phyloP scores from a whole-genome alignment of 2,797 vertebrate species.

The Parambassis ranga region DNA sequence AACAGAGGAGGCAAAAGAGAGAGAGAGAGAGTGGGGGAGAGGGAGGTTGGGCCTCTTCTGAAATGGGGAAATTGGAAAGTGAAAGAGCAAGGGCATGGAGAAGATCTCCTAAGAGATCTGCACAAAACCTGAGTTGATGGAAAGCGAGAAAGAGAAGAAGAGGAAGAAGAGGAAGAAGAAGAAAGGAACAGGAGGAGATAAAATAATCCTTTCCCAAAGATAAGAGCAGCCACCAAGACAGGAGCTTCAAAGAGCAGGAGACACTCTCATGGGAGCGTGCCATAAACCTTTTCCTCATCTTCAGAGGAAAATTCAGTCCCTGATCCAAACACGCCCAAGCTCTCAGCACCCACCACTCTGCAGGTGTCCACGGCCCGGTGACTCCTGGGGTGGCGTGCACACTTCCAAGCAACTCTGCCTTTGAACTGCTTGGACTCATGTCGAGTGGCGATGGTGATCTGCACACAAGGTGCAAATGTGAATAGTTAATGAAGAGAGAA shows the following conservation, averaged over 20 bases:
- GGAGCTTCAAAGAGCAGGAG: slow-evolving; percentile 90
- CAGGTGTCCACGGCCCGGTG: slow-evolving; percentile 58
- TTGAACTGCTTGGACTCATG: slow-evolving; percentile 72
- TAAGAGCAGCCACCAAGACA: slow-evolving; percentile 93
- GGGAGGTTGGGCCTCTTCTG: slow-evolving; percentile 37
- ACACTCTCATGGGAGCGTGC: slow-evolving; percentile 81
- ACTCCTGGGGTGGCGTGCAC: slow-evolving; percentile 68
- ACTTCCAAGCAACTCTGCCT: slow-evolving; percentile 70
- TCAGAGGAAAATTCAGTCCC: slow-evolving; percentile 80
- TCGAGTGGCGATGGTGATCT: slow-evolving; percentile 75
- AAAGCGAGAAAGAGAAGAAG: slow-evolving; percentile 40
- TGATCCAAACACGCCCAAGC: slow-evolving; percentile 77
- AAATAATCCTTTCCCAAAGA: slow-evolving; percentile 92
- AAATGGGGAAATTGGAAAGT: slow-evolving; percentile 53
- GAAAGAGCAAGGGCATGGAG: slow-evolving; percentile 48
- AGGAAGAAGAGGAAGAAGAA: slow-evolving; percentile 31
- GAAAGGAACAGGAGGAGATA: slow-evolving; percentile 78
- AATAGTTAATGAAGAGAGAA: slow-evolving; percentile 76
- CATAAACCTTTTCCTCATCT: slow-evolving; percentile 88
- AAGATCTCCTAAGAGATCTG: slow-evolving; percentile 57
- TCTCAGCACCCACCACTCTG: slow-evolving; percentile 73
- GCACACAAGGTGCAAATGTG: slow-evolving; percentile 76
- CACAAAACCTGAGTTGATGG: slow-evolving; percentile 48
- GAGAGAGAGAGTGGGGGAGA: slow-evolving; percentile 35
- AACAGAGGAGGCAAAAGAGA: slow-evolving; percentile 52